Evolutionary conservation across 2,113 vertebrate genomes (phyloP), one percentile per base, ranked within the genome.

Genomic region (Clupea harengus): DNA sequence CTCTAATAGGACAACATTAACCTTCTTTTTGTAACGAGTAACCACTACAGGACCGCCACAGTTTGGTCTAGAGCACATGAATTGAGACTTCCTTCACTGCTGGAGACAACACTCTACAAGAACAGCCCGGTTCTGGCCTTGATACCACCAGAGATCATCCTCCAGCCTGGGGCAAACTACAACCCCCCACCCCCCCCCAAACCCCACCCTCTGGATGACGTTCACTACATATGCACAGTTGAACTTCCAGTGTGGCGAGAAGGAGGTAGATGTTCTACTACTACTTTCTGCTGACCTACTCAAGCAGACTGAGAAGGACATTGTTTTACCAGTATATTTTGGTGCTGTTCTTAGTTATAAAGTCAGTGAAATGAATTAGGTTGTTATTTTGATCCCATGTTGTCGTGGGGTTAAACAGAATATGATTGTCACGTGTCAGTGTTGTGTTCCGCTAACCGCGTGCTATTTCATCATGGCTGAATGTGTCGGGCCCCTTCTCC

Each of bases 331-430:
- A 28, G 64, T 67, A 67, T 67, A 67, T 67, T 67, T 67, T 67
- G 64, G 64, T 67, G 64, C 64, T 67, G 64, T 67, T 25, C 64
- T 67, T 67, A 67, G 64, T 67, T 67, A 67, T 67, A 25, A 67
- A 67, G 64, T 67, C 64, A 67, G 64, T 67, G 64, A 67, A 67
- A 67, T 28, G 64, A 67, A 67, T 67, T 67, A 67, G 64, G 64
- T 67, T 67, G 57, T 64, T 4, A 67, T 67, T 67, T 67, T 28
- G 22, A 67, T 67, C 64, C 64, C 64, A 67, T 67, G 22, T 67
- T 67, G 64, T 67, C 3, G 64, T 67, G 64, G 64, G 64, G 64
- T 67, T 28, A 25, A 67, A 67, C 64, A 67, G 64, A 67, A 67
- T 67, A 67, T 67, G 64, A 25, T 67, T 9, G 64, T 67, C 64